Evolutionary conservation across 2,888 invertebrate species (phyloP).

Genomic region (Neoaliturus tenellus): DNA sequence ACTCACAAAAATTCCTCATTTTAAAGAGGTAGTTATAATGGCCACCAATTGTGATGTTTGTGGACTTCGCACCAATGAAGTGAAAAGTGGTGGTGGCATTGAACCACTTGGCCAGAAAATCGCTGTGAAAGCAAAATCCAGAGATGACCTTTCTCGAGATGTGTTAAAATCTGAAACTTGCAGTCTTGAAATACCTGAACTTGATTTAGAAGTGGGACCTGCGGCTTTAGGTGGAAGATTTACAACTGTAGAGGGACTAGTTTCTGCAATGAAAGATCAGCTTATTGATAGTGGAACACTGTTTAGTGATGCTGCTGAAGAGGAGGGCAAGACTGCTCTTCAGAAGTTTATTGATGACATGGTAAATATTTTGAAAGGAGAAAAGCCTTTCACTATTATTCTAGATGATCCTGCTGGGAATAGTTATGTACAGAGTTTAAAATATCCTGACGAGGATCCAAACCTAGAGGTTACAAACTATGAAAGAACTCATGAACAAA

Average conservation of each 20-base stretch:
- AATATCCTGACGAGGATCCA: constrained; percentile 81
- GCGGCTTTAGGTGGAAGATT: constrained; percentile 94
- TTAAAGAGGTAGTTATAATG: constrained; percentile 99
- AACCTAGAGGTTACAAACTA: constrained; percentile 86
- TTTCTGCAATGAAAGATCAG: constrained; percentile 87
- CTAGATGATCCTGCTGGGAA: constrained; percentile 99
- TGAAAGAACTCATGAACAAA: constrained; percentile 91
- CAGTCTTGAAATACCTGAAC: constrained; percentile 86
- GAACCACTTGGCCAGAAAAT: constrained; percentile 88
- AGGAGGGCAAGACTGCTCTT: constrained; percentile 75
- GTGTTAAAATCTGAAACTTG: constrained; percentile 89
- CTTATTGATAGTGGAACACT: constrained; percentile 80
- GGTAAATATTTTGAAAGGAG: constrained; percentile 80
- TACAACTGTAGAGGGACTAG: constrained; percentile 95
- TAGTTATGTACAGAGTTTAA: constrained; percentile 88
- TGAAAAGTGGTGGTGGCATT: constrained; percentile 95
- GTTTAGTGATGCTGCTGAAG: constrained; percentile 82
- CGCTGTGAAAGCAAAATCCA: constrained; percentile 81
- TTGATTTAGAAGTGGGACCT: constrained; percentile 91
- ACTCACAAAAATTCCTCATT: constrained; percentile 94
- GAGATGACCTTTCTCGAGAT: constrained; percentile 93
- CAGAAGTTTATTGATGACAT: constrained; percentile 80
- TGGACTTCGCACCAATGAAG: constrained; percentile 96
- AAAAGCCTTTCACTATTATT: constrained; percentile 82
- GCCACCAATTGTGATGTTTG: constrained; percentile 94